Conservation (phyloP, 2,797 vertebrate species). For the Myotis planiceps region DNA sequence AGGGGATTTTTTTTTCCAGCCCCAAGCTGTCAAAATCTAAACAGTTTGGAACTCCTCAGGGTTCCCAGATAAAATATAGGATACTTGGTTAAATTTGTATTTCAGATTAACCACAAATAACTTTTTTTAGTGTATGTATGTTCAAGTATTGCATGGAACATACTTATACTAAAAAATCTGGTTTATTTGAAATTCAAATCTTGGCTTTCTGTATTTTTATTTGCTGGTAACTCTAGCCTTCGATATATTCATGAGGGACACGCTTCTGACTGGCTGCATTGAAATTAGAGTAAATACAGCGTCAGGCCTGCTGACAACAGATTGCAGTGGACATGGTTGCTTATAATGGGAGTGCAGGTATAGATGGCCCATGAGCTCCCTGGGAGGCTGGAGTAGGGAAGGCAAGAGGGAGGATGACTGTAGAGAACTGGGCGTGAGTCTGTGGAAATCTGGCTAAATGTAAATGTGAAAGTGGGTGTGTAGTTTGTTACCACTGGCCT, state of each 20-base stretch:
- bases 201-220: not conserved
- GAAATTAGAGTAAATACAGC: not conserved
- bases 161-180: not conserved
- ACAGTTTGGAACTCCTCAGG: not conserved
- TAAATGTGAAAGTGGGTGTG: not conserved
- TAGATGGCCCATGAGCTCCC: not conserved
- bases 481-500: not conserved
- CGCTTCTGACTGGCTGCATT: not conserved
- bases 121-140: not conserved
- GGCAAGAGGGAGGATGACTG: not conserved
- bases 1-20: not conserved
- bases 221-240: not conserved
- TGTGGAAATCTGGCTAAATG: not conserved
- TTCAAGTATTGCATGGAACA: not conserved
- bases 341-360: not conserved
- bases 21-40: not conserved
- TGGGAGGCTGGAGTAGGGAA: not conserved
- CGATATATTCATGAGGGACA: not conserved
- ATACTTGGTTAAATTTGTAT: not conserved
- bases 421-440: not conserved
- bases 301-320: not conserved
- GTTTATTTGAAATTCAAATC: slow-evolving; percentile 20
- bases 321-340: not conserved
- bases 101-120: slow-evolving; percentile 3
- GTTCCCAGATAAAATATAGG: not conserved